phyloP scores from a whole-genome alignment of 2,797 vertebrate species.

The Etheostoma perlongum region DNA sequence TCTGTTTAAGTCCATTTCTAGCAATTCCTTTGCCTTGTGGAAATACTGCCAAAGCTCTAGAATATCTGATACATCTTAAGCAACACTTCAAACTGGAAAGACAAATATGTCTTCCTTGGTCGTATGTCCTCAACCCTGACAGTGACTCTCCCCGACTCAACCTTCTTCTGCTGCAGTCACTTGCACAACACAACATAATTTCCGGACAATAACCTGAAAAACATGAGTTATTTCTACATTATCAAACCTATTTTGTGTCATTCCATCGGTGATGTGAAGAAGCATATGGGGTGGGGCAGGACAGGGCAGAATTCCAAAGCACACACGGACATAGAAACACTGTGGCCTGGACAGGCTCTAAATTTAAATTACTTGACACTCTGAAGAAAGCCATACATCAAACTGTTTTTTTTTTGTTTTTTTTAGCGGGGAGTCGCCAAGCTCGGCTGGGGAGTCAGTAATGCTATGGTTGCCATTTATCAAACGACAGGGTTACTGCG shows the following conservation, averaged over 20 bases:
- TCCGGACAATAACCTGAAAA: background rate
- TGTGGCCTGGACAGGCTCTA: conserved; percentile 37
- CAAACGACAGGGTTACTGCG: conserved; percentile 78
- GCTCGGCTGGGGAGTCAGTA: conserved; percentile 76
- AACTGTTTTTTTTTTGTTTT: conserved; percentile 62
- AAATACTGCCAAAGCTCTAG: background rate
- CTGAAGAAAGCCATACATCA: conserved; percentile 81
- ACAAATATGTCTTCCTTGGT: background rate
- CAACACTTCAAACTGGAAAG: background rate
- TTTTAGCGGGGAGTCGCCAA: conserved; percentile 65
- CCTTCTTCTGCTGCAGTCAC: background rate
- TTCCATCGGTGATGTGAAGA: conserved; percentile 20
- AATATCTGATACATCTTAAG: conserved; percentile 6
- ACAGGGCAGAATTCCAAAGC: conserved; percentile 17
- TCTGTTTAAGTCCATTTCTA: background rate
- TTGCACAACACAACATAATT: no score
- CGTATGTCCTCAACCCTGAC: background rate
- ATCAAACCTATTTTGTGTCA: background rate
- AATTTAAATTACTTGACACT: conserved; percentile 76
- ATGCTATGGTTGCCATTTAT: conserved; percentile 79
- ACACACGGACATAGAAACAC: conserved; percentile 8
- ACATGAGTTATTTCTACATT: conserved; percentile 5
- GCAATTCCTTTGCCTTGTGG: accelerated
- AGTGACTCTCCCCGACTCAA: background rate
- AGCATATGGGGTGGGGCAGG: conserved; percentile 15